Evolutionary conservation across 1,140 invertebrate species (phyloP).

Genomic region (Drosophila nikananu): DNA sequence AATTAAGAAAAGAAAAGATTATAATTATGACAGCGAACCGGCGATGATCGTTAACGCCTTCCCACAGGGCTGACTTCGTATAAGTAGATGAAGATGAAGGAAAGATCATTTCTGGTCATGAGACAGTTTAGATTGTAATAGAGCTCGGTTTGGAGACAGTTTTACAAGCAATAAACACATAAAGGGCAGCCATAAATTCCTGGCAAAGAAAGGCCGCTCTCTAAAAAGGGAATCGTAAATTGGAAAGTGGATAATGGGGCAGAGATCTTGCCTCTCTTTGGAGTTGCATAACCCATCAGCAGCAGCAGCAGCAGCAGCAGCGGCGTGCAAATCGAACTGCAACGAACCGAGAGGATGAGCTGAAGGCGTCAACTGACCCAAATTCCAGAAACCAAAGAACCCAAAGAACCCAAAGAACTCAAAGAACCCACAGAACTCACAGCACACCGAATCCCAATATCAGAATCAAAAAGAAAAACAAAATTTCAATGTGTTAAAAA

Average conservation of each 20-base stretch:
- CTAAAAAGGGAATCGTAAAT: conserved; percentile 33
- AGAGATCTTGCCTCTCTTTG: conserved; percentile 9
- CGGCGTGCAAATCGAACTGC: conserved; percentile 20
- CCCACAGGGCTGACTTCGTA: neutral
- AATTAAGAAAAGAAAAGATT: neutral
- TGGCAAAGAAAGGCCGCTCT: neutral
- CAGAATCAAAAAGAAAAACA: conserved; percentile 46
- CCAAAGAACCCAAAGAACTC: too few species aligned
- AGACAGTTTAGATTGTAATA: conserved; percentile 45
- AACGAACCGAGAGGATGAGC: neutral
- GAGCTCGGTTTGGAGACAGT: conserved; percentile 21
- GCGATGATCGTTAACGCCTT: conserved; percentile 67
- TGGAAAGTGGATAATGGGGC: conserved; percentile 32
- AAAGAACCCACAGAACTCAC: too few species aligned
- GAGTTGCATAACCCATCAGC: conserved; percentile 32
- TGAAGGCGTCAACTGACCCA: conserved; percentile 56
- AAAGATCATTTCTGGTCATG: too few species aligned
- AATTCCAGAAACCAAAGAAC: conserved; percentile 47
- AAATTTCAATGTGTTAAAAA: conserved; percentile 71
- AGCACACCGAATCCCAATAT: neutral
- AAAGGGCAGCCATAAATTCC: conserved; percentile 71
- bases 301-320: neutral
- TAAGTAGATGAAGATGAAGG: neutral
- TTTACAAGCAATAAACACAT: conserved; percentile 36
- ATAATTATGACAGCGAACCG: conserved; percentile 25